Conservation (phyloP, 2,113 vertebrate genomes). For the Nycticorax nycticorax region DNA sequence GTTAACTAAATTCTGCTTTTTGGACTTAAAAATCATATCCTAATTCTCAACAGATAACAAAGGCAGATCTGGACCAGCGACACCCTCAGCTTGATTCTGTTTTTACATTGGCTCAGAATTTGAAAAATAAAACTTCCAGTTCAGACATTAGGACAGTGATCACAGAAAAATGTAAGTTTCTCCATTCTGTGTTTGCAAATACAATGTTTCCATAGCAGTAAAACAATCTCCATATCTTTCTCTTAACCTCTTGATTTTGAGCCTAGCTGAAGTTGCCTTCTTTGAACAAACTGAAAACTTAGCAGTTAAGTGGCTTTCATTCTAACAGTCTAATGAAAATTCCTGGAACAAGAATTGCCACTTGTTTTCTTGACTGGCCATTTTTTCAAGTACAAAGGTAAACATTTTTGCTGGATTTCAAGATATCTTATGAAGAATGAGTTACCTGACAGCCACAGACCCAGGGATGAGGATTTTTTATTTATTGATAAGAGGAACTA, state of each 20-base stretch:
- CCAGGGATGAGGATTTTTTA: background rate
- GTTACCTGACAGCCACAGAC: background rate
- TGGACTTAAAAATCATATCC: background rate
- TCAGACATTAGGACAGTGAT: conserved; percentile 91
- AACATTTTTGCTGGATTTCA: background rate
- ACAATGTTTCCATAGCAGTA: background rate
- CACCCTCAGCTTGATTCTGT: conserved; percentile 91
- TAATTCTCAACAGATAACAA: conserved; percentile 84
- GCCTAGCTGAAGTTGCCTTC: background rate
- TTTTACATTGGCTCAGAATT: conserved; percentile 94
- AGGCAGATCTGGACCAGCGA: conserved; percentile 90
- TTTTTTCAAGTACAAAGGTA: background rate
- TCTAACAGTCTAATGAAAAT: background rate
- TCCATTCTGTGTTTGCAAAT: background rate
- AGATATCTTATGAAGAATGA: background rate
- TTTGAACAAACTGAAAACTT: background rate
- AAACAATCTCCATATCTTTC: background rate
- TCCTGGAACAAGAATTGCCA: background rate
- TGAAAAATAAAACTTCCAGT: conserved; percentile 97
- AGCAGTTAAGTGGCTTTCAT: background rate
- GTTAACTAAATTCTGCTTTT: background rate
- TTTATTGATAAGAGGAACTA: background rate
- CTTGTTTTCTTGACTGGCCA: background rate
- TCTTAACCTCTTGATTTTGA: background rate
- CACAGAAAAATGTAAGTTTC: conserved; percentile 89